Percentiles rank a stretch among this genome's conserved stretches.
Evolutionary conservation across 2,797 vertebrate species (phyloP).

Genomic region (Cyclura pinguis): DNA sequence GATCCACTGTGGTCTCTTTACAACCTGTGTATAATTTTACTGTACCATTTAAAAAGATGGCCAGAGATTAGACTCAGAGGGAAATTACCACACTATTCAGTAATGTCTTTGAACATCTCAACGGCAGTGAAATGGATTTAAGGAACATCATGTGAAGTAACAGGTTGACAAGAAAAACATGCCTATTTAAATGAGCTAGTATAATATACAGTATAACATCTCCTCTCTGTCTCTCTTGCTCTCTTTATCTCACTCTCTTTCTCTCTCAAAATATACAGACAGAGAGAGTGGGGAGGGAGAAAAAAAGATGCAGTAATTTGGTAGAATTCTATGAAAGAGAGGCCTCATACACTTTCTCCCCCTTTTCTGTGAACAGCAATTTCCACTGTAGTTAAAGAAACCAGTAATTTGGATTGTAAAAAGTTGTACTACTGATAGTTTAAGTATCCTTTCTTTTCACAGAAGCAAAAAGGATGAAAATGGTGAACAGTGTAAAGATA

Average conservation of each 20-base stretch:
- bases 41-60: slow-evolving; percentile 65
- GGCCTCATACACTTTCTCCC: fast-evolving
- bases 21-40: slow-evolving; percentile 71
- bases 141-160: slow-evolving; percentile 11
- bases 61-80: slow-evolving; percentile 57
- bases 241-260: too few relatives aligned
- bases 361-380: slow-evolving; percentile 33
- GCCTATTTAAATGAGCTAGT: slow-evolving; percentile 16
- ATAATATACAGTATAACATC: slow-evolving; percentile 32
- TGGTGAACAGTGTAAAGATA: background rate
- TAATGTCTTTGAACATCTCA: slow-evolving; percentile 46
- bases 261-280: background rate
- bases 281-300: too few relatives aligned
- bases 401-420: background rate
- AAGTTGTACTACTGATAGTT: slow-evolving; percentile 17
- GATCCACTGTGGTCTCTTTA: slow-evolving; percentile 61
- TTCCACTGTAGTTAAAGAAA: slow-evolving; percentile 18
- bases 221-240: slow-evolving; percentile 17
- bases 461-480: background rate
- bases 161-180: slow-evolving; percentile 45
- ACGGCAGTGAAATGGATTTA: slow-evolving; percentile 37
- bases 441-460: slow-evolving; percentile 18
- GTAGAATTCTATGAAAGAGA: slow-evolving; percentile 30
- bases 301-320: slow-evolving; percentile 19
- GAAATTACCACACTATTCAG: slow-evolving; percentile 61